These are phyloP conservation scores for Omphaloscelis lunosa DNA, from an alignment of 2,888 invertebrate species.

Conservation along the genomic window DNA sequence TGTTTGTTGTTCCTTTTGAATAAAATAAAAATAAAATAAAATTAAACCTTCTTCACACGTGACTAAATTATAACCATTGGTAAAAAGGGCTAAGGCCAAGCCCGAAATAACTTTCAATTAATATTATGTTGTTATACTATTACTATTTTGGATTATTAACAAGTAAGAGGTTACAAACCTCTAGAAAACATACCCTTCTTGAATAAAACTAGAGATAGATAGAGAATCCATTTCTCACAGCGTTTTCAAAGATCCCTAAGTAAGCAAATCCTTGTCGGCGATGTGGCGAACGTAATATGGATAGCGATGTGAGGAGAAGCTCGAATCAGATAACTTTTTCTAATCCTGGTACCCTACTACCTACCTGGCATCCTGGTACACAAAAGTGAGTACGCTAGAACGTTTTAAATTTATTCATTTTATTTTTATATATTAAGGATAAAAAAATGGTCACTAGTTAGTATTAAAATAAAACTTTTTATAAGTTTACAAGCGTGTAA, in stretches of 20 bases:
- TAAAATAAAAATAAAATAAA: too few species aligned
- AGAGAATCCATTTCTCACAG: constrained; percentile 31
- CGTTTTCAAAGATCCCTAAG: constrained; percentile 26
- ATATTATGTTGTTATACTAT: neutral
- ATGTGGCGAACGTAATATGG: constrained; percentile 34
- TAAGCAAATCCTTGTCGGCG: constrained; percentile 37
- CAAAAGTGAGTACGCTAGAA: neutral
- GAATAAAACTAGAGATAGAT: neutral
- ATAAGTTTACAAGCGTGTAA: neutral
- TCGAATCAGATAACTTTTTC: constrained; percentile 34
- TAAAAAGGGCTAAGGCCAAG: constrained; percentile 9
- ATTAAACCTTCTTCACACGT: neutral
- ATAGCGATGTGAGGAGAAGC: constrained; percentile 6
- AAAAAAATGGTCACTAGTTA: neutral
- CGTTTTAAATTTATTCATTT: neutral
- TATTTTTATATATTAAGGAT: neutral
- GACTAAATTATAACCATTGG: constrained; percentile 5
- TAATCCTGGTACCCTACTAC: constrained; percentile 13
- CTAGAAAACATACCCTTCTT: neutral
- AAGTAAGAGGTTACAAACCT: neutral
- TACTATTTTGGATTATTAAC: neutral
- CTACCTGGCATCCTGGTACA: constrained; percentile 9
- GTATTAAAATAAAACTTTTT: neutral
- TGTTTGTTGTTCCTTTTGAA: too few species aligned
- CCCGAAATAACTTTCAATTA: constrained; percentile 21